Evolutionary conservation across 2,797 vertebrate genomes (phyloP), one percentile per base, ranked within the genome.

Genomic region (Acridotheres tristis): DNA sequence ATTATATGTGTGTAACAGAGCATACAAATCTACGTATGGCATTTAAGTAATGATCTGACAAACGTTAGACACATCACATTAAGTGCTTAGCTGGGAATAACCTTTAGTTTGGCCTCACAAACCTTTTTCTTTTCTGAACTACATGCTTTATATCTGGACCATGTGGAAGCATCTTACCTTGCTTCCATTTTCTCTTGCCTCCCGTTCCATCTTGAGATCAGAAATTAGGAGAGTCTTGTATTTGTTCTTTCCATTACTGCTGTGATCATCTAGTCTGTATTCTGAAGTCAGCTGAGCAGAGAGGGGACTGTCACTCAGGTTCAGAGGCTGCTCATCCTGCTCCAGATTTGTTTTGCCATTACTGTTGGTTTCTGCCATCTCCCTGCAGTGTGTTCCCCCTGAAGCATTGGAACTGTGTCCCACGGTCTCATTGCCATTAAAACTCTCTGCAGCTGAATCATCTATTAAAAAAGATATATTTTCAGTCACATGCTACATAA

Each of bases 391-490:
- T 96, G 97, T 88, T 97, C 97, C 98, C 95, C 98, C 98, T 90
- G 98, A 97, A 97, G 97, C 92, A 91, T 95, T 57, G 79, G 98
- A 98, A 96, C 97, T 97, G 72, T 98, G 98, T 91, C 98, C 98
- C 97, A 98, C 93, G 84, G 97, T 97, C 93, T 98, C 98, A 94
- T 98, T 98, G 94, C 98, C 98, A 93, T 98, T 98, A 97, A 98
- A 98, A 96, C 98, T 98, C 93, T 98, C 98, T 88, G 98, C 97
- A 4, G 98, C 98, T 95, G 98, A 98, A 97, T 98, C 98, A 98
- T 98, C 98, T 98, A 97, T 96, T 88, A 97, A 95, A 96, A 97
- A 93, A 97, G 90, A 97, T 82, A 97, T 82, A 95, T 97, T 95
- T 96, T 96, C 92, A 96, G 86, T 96, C 85, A 92, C 32, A 93